A percentile compares a stretch with the other conserved stretches of the same genome.
Conservation (phyloP, 1,140 invertebrate genomes). For the Venustaconcha ellipsiformis region DNA sequence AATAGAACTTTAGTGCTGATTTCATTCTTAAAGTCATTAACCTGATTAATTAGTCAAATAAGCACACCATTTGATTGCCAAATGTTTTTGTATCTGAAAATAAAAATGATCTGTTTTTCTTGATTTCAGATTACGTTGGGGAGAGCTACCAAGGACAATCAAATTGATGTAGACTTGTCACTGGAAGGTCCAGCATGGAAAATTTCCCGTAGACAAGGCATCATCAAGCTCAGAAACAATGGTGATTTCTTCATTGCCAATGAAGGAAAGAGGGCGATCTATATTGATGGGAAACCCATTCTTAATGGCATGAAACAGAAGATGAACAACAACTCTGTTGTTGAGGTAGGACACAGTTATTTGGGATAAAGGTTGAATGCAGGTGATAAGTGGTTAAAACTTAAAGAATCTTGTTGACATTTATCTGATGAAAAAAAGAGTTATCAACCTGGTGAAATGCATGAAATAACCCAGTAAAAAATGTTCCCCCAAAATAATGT, state of each 20-base stretch:
- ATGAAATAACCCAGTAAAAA: no score
- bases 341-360: slow-evolving; percentile 81
- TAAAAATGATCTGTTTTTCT: no score
- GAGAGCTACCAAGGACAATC: slow-evolving; percentile 87
- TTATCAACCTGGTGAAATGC: no score
- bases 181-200: slow-evolving; percentile 83
- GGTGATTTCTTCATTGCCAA: slow-evolving; percentile 96
- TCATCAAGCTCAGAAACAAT: slow-evolving; percentile 89
- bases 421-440: no score
- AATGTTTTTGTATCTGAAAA: no score
- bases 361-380: background rate
- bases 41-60: no score
- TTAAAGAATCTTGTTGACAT: no score
- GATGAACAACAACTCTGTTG: slow-evolving; percentile 92
- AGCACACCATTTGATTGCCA: no score
- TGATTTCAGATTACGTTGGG: slow-evolving; percentile 86
- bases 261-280: slow-evolving; percentile 94
- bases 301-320: slow-evolving; percentile 85
- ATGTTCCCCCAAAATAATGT: no score
- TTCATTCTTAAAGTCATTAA: no score
- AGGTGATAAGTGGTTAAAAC: no score
- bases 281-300: slow-evolving; percentile 92
- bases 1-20: no score
- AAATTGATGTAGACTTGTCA: slow-evolving; percentile 93
- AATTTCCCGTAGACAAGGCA: slow-evolving; percentile 74